Evolutionary conservation across 2,888 invertebrate genomes (phyloP), one percentile per base, ranked within the genome.

Genomic region (Stictocephala bisonia): DNA sequence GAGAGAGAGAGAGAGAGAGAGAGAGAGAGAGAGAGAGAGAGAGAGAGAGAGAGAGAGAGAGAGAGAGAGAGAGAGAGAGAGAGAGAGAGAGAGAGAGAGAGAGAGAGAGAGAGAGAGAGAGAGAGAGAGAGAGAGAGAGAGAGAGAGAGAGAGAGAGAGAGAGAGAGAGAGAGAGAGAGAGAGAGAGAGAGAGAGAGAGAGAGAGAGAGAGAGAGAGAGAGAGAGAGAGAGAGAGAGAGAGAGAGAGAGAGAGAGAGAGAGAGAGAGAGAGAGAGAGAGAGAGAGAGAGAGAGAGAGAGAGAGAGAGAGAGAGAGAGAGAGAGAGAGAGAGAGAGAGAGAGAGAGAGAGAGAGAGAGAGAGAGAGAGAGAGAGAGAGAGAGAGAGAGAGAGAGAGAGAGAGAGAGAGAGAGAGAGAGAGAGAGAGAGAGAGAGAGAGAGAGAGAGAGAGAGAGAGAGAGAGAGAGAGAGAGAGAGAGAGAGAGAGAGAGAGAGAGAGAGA

Each of bases 11-110:
- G 48, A 48, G 48, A 48, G 48, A 48, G 48, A 48, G 48, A 48
- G 48, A 48, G 48, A 48, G 48, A 48, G 48, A 48, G 48, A 48
- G 48, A 48, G 48, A 48, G 48, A 48, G 48, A 48, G 48, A 48
- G 7, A 48, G 18, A 48, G 48, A 48, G 48, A 48, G 48, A 48
- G 48, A 48, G 48, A 48, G 48, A 48, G 48, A 48, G 48, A 48
- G 48, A 48, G 48, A 48, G 48, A 48, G 48, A 48, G 48, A 48
- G 48, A 48, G 48, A 48, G 48, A 15, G 15, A 15, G 15, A 15
- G 48, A 48, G 48, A 48, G 48, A 48, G 48, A 48, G 48, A 48
- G 48, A 48, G 48, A 48, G 48, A 48, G 48, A 48, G 48, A 15
- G 15, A 15, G 15, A 15, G 15, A 15, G 15, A 48, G 48, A 48